phyloP scores from a whole-genome alignment of 2,888 invertebrate genomes.

The Polydrusus cervinus region DNA sequence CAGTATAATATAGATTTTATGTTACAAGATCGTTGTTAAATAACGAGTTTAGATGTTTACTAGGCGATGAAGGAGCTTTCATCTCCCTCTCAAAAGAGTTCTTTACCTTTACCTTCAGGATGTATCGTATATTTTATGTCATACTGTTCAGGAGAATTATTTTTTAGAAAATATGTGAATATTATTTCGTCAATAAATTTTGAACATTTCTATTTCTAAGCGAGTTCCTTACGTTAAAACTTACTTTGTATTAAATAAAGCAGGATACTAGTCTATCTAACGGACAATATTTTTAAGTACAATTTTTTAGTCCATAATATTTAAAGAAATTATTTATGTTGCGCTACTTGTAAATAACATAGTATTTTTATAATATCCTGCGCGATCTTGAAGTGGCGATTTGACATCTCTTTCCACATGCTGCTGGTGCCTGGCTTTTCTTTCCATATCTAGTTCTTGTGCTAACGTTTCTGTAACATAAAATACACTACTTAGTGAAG shows the following conservation, averaged over 20 bases:
- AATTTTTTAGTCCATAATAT: neutral
- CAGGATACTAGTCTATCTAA: conserved; percentile 9
- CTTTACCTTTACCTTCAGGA: too few relatives aligned
- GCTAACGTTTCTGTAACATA: conserved; percentile 86
- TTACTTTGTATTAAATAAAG: conserved; percentile 5
- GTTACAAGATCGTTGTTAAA: too few relatives aligned
- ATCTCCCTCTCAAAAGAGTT: too few relatives aligned
- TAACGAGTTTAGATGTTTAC: too few relatives aligned
- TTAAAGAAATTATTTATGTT: conserved; percentile 73
- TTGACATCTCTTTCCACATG: conserved; percentile 89
- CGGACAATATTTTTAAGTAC: neutral
- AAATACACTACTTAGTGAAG: neutral
- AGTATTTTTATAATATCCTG: conserved; percentile 91
- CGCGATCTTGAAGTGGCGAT: conserved; percentile 87
- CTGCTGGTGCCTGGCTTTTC: conserved; percentile 85
- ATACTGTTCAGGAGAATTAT: too few relatives aligned
- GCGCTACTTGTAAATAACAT: conserved; percentile 92
- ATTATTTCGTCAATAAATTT: too few relatives aligned
- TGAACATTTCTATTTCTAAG: neutral
- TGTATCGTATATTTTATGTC: too few relatives aligned
- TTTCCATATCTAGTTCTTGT: conserved; percentile 90
- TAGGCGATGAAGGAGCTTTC: too few relatives aligned
- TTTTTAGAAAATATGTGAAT: too few relatives aligned
- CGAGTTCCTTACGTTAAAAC: neutral
- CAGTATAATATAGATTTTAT: too few relatives aligned